Evolutionary conservation across 2,888 invertebrate genomes (phyloP).

Genomic region (Pseudoips prasinana): DNA sequence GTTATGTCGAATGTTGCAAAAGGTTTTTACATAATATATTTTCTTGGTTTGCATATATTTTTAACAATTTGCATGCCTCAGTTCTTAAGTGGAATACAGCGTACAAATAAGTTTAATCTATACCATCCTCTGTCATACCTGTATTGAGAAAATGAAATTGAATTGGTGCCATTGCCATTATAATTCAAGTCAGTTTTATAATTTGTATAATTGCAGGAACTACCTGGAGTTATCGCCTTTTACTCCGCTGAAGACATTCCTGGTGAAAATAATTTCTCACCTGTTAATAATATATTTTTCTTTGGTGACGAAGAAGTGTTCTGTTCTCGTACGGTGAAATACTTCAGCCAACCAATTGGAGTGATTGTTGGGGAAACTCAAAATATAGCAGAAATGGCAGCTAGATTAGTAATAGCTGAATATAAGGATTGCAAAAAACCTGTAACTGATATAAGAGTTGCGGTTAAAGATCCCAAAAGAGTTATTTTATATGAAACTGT

Average conservation of each 20-base stretch:
- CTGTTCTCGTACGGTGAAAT: conserved; percentile 76
- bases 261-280: conserved; percentile 81
- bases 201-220: conserved; percentile 64
- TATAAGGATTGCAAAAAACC: conserved; percentile 64
- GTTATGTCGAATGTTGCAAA: no score
- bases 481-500: conserved; percentile 24
- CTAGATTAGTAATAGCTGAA: conserved; percentile 73
- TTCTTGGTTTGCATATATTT: no score
- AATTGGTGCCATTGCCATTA: no score
- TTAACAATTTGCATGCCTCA: no score
- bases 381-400: conserved; percentile 74
- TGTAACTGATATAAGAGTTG: conserved; percentile 40
- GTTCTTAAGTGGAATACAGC: no score
- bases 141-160: no score
- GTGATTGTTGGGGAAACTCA: conserved; percentile 83
- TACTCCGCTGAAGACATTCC: conserved; percentile 86
- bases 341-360: conserved; percentile 85
- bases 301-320: conserved; percentile 62
- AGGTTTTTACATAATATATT: no score
- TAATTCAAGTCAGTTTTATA: not conserved
- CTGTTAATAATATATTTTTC: conserved; percentile 25
- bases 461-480: conserved; percentile 38
- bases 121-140: no score
- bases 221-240: conserved; percentile 85
- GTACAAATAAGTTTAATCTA: no score